These are phyloP conservation scores for Dolichomitus sp. DNA, from an alignment of 2,888 invertebrate species.

Conservation along the genomic window DNA sequence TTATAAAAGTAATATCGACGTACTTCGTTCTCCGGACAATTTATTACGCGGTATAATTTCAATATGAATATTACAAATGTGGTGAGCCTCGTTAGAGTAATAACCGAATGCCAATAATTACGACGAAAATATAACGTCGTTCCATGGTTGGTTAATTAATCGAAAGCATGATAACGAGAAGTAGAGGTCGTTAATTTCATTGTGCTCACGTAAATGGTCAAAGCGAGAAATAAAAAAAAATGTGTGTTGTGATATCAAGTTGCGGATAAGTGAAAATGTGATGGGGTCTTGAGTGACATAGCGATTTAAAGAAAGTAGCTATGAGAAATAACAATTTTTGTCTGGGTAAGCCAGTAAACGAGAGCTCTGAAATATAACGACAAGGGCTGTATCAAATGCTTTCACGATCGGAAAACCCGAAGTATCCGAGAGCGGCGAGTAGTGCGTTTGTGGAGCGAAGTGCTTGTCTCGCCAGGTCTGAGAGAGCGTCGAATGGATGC, in stretches of 20 bases:
- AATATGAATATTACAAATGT: neutral
- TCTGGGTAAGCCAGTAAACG: neutral
- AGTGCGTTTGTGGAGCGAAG: conserved; percentile 21
- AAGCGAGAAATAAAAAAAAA: neutral
- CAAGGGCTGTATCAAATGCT: conserved; percentile 35
- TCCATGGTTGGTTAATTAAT: neutral
- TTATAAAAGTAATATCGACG: conserved; percentile 16
- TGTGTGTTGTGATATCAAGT: neutral
- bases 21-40: neutral
- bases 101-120: neutral
- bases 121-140: neutral
- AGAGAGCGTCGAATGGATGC: conserved; percentile 11
- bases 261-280: conserved; percentile 35
- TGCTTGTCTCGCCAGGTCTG: neutral
- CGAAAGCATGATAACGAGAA: neutral
- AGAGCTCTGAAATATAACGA: neutral
- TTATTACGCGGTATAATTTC: neutral
- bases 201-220: neutral
- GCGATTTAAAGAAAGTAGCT: conserved; percentile 5
- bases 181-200: conserved; percentile 13
- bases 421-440: conserved; percentile 18
- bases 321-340: conserved; percentile 6
- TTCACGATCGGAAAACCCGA: conserved; percentile 8
- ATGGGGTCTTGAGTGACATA: neutral
- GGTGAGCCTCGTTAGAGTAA: neutral